Conservation (phyloP, 2,797 vertebrate genomes). For the Spea hammondii region DNA sequence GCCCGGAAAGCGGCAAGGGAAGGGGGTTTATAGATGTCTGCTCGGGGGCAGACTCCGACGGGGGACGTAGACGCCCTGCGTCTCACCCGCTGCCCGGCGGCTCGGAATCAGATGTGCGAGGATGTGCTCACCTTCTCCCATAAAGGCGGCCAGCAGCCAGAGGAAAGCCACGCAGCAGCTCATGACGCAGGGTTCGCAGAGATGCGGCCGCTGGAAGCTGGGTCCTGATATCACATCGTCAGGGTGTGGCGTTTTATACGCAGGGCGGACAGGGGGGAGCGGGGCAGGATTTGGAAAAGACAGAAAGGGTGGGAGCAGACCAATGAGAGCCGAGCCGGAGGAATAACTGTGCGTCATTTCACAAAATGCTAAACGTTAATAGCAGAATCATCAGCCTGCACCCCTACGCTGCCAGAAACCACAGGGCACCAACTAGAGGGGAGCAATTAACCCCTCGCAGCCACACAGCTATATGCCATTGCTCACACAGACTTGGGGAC, state of each 20-base stretch:
- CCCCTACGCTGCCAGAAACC: background rate
- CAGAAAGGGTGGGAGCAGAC: slow-evolving; percentile 29
- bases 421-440: too few relatives aligned
- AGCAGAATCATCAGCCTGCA: slow-evolving; percentile 25
- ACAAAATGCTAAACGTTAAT: slow-evolving; percentile 22
- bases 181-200: slow-evolving; percentile 22
- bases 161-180: slow-evolving; percentile 9
- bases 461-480: background rate
- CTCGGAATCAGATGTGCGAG: background rate
- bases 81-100: background rate
- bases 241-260: slow-evolving; percentile 53
- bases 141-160: slow-evolving; percentile 25
- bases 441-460: background rate
- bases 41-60: background rate
- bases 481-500: background rate
- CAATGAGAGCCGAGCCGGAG: slow-evolving; percentile 32
- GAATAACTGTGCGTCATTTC: slow-evolving; percentile 27
- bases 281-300: slow-evolving; percentile 34
- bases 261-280: slow-evolving; percentile 43
- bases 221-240: slow-evolving; percentile 43
- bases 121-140: slow-evolving; percentile 37
- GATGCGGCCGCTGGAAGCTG: slow-evolving; percentile 20
- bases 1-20: background rate
- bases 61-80: background rate
- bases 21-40: background rate